Percentiles rank a stretch among this genome's conserved stretches.
These are phyloP conservation scores for Virgularia gustaviana DNA, from an alignment of 92 coral and sea anemone genomes.

Conservation along the genomic window DNA sequence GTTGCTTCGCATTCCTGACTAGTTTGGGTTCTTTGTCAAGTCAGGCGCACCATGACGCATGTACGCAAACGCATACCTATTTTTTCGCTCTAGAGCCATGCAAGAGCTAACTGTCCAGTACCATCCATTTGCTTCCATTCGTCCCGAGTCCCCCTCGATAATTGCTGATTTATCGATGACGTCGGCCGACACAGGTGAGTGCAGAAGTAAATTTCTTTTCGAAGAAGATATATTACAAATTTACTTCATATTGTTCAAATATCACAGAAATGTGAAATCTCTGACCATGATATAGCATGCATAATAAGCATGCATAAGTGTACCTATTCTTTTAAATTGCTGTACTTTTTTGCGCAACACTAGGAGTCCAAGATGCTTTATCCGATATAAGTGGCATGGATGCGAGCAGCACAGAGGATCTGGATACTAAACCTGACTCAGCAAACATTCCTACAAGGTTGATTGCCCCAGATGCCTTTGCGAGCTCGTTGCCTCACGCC, in stretches of 20 bases:
- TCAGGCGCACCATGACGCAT: background rate
- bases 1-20: background rate
- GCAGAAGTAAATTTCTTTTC: background rate
- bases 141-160: constrained; percentile 76
- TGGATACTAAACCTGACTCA: constrained; percentile 58
- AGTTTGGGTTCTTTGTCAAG: background rate
- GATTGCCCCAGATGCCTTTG: constrained; percentile 87
- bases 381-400: constrained; percentile 95
- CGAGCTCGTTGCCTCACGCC: constrained; percentile 2
- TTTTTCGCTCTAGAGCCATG: constrained; percentile 58
- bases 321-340: background rate
- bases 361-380: constrained; percentile 81
- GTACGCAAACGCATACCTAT: background rate
- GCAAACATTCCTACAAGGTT: constrained; percentile 39
- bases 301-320: background rate
- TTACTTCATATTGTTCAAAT: no score
- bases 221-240: no score
- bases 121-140: constrained; percentile 82
- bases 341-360: background rate
- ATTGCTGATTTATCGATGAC: constrained; percentile 63
- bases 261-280: no score
- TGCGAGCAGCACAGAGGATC: constrained; percentile 74
- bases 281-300: background rate
- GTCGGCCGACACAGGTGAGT: constrained; percentile 56
- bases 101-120: constrained; percentile 82